A percentile compares a stretch with the other conserved stretches of the same genome.
These are phyloP conservation scores for Poecilia gillii DNA, from an alignment of 2,797 vertebrate genomes.

Conservation along the genomic window DNA sequence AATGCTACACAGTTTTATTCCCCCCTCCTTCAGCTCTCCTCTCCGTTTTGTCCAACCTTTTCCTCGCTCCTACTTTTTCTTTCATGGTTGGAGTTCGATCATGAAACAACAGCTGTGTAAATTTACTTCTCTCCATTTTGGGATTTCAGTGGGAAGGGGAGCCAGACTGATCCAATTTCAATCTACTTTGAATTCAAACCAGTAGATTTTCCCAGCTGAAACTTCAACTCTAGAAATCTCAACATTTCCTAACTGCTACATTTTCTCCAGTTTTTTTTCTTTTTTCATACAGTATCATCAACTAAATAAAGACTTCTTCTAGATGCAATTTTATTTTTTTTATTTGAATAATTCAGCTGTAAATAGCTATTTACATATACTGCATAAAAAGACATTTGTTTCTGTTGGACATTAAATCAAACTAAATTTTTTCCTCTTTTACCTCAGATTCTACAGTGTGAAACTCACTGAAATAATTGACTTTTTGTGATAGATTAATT, in stretches of 20 bases:
- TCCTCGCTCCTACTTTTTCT: conserved; percentile 20
- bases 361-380: background rate
- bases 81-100: conserved; percentile 64
- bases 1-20: conserved; percentile 53
- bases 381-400: background rate
- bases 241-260: background rate
- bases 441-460: background rate
- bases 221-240: conserved; percentile 11
- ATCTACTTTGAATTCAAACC: conserved; percentile 38
- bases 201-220: conserved; percentile 38
- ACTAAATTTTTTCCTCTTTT: background rate
- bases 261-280: background rate
- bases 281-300: background rate
- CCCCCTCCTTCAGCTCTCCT: conserved; percentile 11
- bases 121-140: conserved; percentile 48
- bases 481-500: background rate
- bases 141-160: conserved; percentile 29
- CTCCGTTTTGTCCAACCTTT: conserved; percentile 27
- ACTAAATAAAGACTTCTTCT: background rate
- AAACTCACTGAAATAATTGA: background rate
- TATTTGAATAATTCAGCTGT: background rate
- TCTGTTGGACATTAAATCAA: background rate
- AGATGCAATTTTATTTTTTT: background rate
- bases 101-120: conserved; percentile 62
- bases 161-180: conserved; percentile 50